Evolutionary conservation across 2,797 vertebrate genomes (phyloP).

Genomic region (Brachymystax lenok): DNA sequence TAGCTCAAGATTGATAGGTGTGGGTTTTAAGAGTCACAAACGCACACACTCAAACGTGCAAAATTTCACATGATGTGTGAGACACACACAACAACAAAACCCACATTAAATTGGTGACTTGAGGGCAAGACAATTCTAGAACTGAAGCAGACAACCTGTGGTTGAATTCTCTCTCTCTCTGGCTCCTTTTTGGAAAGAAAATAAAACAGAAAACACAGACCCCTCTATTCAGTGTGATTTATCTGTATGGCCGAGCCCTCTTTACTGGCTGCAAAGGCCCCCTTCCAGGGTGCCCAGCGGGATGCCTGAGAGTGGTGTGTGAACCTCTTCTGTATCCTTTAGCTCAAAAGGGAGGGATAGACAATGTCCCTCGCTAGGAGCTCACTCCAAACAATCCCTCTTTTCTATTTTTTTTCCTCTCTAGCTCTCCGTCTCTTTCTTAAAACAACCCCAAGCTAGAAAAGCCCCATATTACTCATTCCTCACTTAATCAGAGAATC

Average conservation of each 20-base stretch:
- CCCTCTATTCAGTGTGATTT: constrained; percentile 82
- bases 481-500: background rate
- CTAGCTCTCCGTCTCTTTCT: constrained; percentile 24
- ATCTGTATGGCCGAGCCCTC: constrained; percentile 85
- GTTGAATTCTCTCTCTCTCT: constrained; percentile 67
- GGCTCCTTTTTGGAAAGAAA: constrained; percentile 64
- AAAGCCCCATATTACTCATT: background rate
- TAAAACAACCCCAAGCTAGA: background rate
- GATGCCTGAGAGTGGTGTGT: constrained; percentile 90
- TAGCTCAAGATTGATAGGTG: background rate
- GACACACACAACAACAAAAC: background rate
- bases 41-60: constrained; percentile 41
- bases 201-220: constrained; percentile 71
- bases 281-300: constrained; percentile 89
- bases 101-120: constrained; percentile 51
- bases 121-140: constrained; percentile 64
- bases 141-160: constrained; percentile 72
- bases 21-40: background rate
- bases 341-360: constrained; percentile 84
- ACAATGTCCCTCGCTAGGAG: constrained; percentile 88
- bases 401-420: constrained; percentile 41
- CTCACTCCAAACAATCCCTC: constrained; percentile 80
- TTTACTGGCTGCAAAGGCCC: constrained; percentile 83
- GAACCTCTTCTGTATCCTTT: constrained; percentile 86
- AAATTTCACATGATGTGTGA: constrained; percentile 53